Base-by-base conservation (phyloP, 2,888 invertebrate genomes). In the Orthonychiurus folsomi region DNA sequence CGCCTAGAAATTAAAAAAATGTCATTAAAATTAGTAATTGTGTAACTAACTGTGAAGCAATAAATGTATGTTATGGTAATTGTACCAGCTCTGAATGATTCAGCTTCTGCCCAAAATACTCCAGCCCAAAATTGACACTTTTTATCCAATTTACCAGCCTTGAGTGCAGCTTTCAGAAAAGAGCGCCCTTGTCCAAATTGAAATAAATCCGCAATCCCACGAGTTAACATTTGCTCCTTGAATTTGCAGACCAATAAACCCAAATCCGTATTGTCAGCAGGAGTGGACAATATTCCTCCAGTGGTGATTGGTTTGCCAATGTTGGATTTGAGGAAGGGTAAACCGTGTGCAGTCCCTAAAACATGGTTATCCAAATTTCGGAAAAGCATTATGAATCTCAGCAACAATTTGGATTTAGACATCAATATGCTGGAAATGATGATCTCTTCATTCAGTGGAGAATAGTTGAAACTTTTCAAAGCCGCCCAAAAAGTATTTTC, bases 101-200 rank as follows among this genome's bases (percentile, higher is more conserved):
- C 72, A 12, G 68, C 65, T 60, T 72, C 70, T 24, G 69, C 63
- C 72, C 72, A 72, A 1, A 72, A 54, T 18, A 72, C 54, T 27
- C 68, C 67, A 18, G 69, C 66, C 71, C 71, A 72, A 67, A 69
- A 72, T 63, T 72, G 71, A 37, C 63, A 66, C 23, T 28, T 21
- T 20, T 56, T 56, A 23, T 66, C 66, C 15, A 57, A 28, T 24
- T 63, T 61, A 27, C 61, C 63, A 47, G 65, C 63, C 52, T 66
- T 60, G 1, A 70, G 53, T 2, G 68, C 63, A 23, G 53, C 63
- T 61, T 67, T 66, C 47, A 70, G 66, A 56, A 63, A 67, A 21
- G 63, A 59, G n/a, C 64, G 59, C 21, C 66, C 67, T n/a, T 63
- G 61, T 3, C 69, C 69, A 55, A 61, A 61, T 54, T 63, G 56